phyloP scores from a whole-genome alignment of 1,140 invertebrate genomes.

The Drosophila mayri region DNA sequence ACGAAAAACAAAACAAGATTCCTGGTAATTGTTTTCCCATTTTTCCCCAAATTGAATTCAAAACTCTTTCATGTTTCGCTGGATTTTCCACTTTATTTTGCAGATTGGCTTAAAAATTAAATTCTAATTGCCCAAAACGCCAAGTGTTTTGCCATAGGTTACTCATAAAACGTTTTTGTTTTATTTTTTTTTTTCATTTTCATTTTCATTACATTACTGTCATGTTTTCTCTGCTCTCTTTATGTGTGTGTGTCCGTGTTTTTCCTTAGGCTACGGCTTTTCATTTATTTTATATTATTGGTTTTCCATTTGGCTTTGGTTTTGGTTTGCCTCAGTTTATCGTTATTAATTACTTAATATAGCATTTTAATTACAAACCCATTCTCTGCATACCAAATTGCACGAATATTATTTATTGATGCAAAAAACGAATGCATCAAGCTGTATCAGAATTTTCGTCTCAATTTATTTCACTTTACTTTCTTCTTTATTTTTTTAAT shows the following conservation, averaged over 20 bases:
- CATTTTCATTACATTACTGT: constrained; percentile 35
- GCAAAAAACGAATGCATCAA: constrained; percentile 57
- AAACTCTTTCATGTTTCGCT: constrained; percentile 46
- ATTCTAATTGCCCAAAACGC: constrained; percentile 60
- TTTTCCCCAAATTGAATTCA: constrained; percentile 23
- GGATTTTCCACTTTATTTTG: constrained; percentile 58
- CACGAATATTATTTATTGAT: constrained; percentile 55
- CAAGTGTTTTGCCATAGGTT: constrained; percentile 45
- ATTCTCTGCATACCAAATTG: constrained; percentile 38
- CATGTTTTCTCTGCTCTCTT: constrained; percentile 19
- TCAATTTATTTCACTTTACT: constrained; percentile 38
- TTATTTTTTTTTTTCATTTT: constrained; percentile 15
- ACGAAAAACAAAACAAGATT: constrained; percentile 5
- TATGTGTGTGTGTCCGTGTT: constrained; percentile 19
- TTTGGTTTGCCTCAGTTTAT: constrained; percentile 35
- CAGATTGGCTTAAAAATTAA: constrained; percentile 67
- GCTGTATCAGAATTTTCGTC: constrained; percentile 42
- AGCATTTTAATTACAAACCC: constrained; percentile 76
- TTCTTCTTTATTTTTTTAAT: constrained; percentile 12
- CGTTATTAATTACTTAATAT: constrained; percentile 66
- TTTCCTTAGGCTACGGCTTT: constrained; percentile 64
- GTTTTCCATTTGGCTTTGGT: constrained; percentile 34
- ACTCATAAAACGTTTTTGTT: constrained; percentile 25
- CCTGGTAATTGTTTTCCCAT: constrained; percentile 25
- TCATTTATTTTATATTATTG: constrained; percentile 39